Evolutionary conservation across 2,797 vertebrate species (phyloP).

Genomic region (Xiphophorus birchmanni): DNA sequence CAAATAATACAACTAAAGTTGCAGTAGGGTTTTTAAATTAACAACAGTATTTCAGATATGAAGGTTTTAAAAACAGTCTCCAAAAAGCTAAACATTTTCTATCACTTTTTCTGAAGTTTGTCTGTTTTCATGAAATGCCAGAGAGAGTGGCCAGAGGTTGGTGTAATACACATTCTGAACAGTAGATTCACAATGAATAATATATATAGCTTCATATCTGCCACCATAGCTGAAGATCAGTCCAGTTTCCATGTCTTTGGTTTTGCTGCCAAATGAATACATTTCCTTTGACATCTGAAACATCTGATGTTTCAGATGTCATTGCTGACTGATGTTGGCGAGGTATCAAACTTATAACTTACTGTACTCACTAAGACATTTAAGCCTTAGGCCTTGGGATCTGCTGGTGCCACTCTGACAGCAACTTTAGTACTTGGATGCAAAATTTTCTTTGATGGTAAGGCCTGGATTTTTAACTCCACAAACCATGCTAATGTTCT

Average conservation of each 20-base stretch:
- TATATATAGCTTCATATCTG: conserved; percentile 1
- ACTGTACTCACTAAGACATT: too few relatives aligned
- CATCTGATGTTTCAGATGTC: too few relatives aligned
- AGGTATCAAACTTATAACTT: too few relatives aligned
- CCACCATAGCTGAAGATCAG: neutral
- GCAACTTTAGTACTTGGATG: neutral
- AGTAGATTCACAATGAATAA: neutral
- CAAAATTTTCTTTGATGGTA: neutral
- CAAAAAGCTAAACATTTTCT: neutral
- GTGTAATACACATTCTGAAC: neutral
- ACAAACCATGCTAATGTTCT: neutral
- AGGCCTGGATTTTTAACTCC: neutral
- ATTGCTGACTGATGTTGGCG: too few relatives aligned
- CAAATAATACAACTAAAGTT: neutral
- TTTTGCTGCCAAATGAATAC: neutral
- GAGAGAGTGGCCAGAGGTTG: neutral
- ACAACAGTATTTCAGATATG: neutral
- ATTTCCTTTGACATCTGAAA: too few relatives aligned
- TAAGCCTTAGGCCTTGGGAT: neutral
- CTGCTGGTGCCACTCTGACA: neutral
- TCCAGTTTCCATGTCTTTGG: neutral
- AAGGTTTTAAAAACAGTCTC: neutral
- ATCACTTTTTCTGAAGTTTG: neutral
- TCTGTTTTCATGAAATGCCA: neutral
- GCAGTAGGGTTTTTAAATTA: neutral